These are phyloP conservation scores for Coregonus sp. DNA, from an alignment of 2,797 vertebrate species.

Conservation along the genomic window DNA sequence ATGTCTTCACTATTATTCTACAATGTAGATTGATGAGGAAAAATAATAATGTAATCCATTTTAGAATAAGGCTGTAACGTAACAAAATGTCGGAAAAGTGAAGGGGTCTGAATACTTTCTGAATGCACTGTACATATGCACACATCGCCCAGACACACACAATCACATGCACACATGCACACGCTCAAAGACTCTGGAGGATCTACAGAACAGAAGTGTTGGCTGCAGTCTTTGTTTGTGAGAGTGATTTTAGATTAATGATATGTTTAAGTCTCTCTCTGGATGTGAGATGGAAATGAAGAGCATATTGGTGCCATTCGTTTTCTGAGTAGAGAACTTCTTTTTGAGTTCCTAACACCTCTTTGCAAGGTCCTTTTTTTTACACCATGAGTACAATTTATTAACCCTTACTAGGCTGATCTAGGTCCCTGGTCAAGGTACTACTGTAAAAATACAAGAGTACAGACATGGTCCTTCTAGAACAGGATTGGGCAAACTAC, in stretches of 20 bases:
- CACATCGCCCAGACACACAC: background rate
- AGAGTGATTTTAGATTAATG: constrained; percentile 22
- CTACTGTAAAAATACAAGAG: background rate
- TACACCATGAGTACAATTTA: background rate
- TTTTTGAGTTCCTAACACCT: constrained; percentile 1
- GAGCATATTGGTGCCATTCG: background rate
- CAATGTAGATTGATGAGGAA: too few species aligned
- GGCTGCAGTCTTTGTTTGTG: constrained; percentile 29
- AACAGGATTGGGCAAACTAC: background rate
- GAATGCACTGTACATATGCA: background rate
- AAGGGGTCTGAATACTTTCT: too few species aligned
- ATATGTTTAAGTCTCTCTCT: constrained; percentile 23
- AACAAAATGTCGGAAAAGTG: too few species aligned
- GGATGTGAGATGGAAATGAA: constrained; percentile 33
- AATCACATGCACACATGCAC: constrained; percentile 1
- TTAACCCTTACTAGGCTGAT: background rate
- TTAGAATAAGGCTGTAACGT: too few species aligned
- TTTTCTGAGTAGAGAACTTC: background rate
- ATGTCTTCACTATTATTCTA: too few species aligned
- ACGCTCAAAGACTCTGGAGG: background rate
- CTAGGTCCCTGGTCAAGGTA: background rate
- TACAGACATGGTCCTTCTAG: background rate
- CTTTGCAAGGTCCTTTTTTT: background rate
- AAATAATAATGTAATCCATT: too few species aligned
- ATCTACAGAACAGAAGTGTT: constrained; percentile 6